A percentile compares a stretch with the other conserved stretches of the same genome.
phyloP scores from a whole-genome alignment of 2,888 invertebrate genomes.

The Meghimatium bilineatum region DNA sequence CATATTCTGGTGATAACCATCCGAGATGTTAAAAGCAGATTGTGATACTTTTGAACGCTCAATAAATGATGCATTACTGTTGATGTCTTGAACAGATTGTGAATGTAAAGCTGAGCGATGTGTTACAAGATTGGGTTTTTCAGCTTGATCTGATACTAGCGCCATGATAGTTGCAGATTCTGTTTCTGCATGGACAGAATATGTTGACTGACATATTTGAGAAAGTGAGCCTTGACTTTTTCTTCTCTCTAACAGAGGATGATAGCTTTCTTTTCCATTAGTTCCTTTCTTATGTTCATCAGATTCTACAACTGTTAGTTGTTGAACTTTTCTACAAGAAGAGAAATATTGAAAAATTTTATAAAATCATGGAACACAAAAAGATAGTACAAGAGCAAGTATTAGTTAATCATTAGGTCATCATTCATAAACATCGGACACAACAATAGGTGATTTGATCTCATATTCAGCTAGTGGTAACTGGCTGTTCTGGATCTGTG shows the following conservation, averaged over 20 bases:
- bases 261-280: slow-evolving; percentile 10
- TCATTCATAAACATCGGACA: too few species aligned
- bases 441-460: too few species aligned
- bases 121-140: not conserved
- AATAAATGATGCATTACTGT: not conserved
- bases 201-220: slow-evolving; percentile 33
- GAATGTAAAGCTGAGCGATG: not conserved
- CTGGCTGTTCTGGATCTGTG: too few species aligned
- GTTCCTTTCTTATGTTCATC: not conserved
- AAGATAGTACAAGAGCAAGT: not conserved
- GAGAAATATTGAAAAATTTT: too few species aligned
- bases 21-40: not conserved
- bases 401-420: not conserved
- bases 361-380: too few species aligned
- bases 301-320: slow-evolving; percentile 10
- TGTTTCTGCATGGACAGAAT: slow-evolving; percentile 34
- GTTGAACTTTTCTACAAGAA: not conserved
- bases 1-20: not conserved
- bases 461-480: too few species aligned
- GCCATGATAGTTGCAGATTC: slow-evolving; percentile 22
- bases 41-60: slow-evolving; percentile 7
- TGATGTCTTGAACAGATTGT: slow-evolving; percentile 10
- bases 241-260: slow-evolving; percentile 23
- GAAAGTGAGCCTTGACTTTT: slow-evolving; percentile 10
- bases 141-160: not conserved